Base-by-base conservation (phyloP, 2,113 vertebrate species). In the Phaethornis superciliosus region DNA sequence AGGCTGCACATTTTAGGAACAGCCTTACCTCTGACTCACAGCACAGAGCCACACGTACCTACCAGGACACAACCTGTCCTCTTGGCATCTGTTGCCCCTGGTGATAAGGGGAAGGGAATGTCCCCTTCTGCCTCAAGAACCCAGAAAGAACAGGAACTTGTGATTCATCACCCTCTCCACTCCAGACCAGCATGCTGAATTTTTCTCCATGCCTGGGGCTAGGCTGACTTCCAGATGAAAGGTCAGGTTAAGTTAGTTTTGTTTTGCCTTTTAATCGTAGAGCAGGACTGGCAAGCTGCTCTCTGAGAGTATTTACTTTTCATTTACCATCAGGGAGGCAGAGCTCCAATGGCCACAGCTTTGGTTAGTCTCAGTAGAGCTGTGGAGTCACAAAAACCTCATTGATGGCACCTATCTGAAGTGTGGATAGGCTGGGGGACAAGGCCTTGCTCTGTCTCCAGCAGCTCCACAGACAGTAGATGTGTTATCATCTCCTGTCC, bases 261-360 rank as follows among this genome's bases (percentile, higher is more conserved):
- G 67, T 81, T 95, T 93, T 88, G 78, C 30, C 67, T 93, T 93
- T 83, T 90, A 92, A 95, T 90, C 76, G 85, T 67, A 80, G 15
- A 70, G 90, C 92, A 96, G 76, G 52, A 74, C 64, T 95, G 90
- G 95, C 90, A 95, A 83, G 47, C 71, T 70, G 55, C 88, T 65
- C 88, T 65, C 68, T 19, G 20, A 67, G 71, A 72, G 26, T 91
- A 83, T 96, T 95, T 91, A 74, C 82, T 94, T 90, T 91, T 70
- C 85, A 90, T 92, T 68, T 83, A 69, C 63, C 85, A 85, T 89
- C 65, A 1, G 1, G 56, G 62, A 94, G 81, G 78, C 16, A 2
- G 59, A 93, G 80, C 46, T 88, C 67, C 71, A 42, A 33, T 6
- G 28, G 64, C 88, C 91, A 76, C 88, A 93, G 82, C 80, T 91